Percentiles rank a stretch among this genome's conserved stretches.
phyloP scores from a whole-genome alignment of 2,113 vertebrate species.

The Anguilla japonica region DNA sequence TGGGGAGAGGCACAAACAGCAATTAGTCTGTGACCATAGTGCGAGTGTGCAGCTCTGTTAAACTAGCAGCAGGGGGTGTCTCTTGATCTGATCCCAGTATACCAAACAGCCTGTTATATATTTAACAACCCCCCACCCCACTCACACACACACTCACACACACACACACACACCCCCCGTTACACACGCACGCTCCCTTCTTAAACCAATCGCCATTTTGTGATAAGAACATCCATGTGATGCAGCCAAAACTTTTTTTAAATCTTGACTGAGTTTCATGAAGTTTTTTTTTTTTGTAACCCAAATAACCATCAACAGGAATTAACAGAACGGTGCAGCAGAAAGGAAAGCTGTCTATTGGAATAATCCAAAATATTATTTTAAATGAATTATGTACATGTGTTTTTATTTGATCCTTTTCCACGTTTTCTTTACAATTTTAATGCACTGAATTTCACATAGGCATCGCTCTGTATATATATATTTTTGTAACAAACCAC shows the following conservation, averaged over 20 bases:
- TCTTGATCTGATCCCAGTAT: not conserved
- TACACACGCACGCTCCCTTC: not conserved
- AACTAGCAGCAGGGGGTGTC: not conserved
- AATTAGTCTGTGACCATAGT: not conserved
- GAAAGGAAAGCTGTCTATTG: constrained; percentile 5
- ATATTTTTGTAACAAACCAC: constrained; percentile 51
- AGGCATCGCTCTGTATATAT: constrained; percentile 44
- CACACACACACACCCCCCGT: no score
- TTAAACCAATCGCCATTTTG: not conserved
- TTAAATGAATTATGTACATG: constrained; percentile 63
- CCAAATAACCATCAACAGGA: not conserved
- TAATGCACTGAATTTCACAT: constrained; percentile 47
- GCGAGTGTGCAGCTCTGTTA: not conserved
- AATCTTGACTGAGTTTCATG: not conserved
- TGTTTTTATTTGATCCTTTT: constrained; percentile 46
- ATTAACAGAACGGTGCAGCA: not conserved
- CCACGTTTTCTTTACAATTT: constrained; percentile 13
- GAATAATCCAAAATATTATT: constrained; percentile 38
- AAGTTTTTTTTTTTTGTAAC: not conserved
- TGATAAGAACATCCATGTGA: not conserved
- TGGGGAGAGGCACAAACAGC: constrained; percentile 8
- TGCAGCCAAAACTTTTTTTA: not conserved
- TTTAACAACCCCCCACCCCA: not conserved
- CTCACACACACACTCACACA: no score
- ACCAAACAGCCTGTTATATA: not conserved